A percentile compares a stretch with the other conserved stretches of the same genome.
Evolutionary conservation across 1,140 invertebrate species (phyloP).

Genomic region (Pseudomyrmex pallidus): DNA sequence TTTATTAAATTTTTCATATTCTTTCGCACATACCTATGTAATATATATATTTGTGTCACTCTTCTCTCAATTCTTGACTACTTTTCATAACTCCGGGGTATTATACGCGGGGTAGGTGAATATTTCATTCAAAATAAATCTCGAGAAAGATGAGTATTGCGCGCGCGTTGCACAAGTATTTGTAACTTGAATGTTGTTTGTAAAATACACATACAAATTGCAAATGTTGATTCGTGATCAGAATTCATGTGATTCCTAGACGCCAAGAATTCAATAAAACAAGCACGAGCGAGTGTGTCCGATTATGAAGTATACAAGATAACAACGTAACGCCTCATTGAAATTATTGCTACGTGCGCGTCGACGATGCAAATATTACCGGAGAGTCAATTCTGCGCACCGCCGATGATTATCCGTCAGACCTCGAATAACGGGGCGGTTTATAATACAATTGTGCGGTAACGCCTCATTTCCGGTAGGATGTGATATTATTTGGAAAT

Average conservation of each 20-base stretch:
- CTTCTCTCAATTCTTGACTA: neutral
- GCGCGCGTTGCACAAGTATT: too few relatives aligned
- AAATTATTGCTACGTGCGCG: neutral
- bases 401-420: conserved; percentile 44
- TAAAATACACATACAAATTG: neutral
- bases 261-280: neutral
- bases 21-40: too few relatives aligned
- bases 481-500: conserved; percentile 52
- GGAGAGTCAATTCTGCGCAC: conserved; percentile 35
- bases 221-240: neutral
- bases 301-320: neutral
- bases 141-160: too few relatives aligned
- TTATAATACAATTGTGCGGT: conserved; percentile 52
- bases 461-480: conserved; percentile 32
- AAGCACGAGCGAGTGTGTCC: neutral
- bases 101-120: neutral
- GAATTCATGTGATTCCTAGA: neutral
- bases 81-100: too few relatives aligned
- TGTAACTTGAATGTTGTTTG: too few relatives aligned
- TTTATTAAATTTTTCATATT: conserved; percentile 44
- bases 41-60: neutral
- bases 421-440: conserved; percentile 39
- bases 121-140: neutral
- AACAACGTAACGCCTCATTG: conserved; percentile 2
- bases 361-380: conserved; percentile 31